Evolutionary conservation across 2,888 invertebrate genomes (phyloP), one percentile per base, ranked within the genome.

Genomic region (Cheilosia scutellata): DNA sequence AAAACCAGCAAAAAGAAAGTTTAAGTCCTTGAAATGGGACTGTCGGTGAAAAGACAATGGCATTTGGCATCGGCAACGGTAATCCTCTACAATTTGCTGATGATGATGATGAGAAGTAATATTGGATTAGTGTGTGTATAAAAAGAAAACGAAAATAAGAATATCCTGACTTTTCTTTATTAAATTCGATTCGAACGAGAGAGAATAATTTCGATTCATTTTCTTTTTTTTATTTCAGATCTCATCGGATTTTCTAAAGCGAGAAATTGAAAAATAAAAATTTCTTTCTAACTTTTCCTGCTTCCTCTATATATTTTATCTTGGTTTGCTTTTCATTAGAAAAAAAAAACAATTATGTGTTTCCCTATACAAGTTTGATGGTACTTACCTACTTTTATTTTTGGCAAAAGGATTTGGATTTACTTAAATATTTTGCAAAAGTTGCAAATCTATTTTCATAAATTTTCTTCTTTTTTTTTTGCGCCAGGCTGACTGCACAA

Each of bases 81-180:
- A 78, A 78, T 78, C 78, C 78, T 63, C 78, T n/a, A 63, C 78
- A 78, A 71, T 71, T 78, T 78, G 70, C 62, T 78, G 79, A 84
- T 79, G 84, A 83, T 83, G 68, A 78, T 78, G 79, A 84, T 76
- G 70, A 70, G 65, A 84, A 79, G 79, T 79, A 84, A 84, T 79
- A 84, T 75, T 53, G 75, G 84, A 84, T 84, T 79, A 84, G 79
- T 79, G 65, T 79, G 65, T 29, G 33, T 58, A 66, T 62, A 75
- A 20, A 3, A 37, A 27, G 33, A 62, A 65, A 65, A 74, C 47
- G 47, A 75, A 62, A 11, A 60, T 70, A 79, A 47, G 40, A 79
- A 79, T 79, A 79, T 79, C 74, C 53, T 70, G 74, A 65, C 70
- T 63, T 47, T 49, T 57, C 75, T 74, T 57, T 78, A 78, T 78